Conservation (phyloP, 2,113 vertebrate species). For the Stercorarius parasiticus region DNA sequence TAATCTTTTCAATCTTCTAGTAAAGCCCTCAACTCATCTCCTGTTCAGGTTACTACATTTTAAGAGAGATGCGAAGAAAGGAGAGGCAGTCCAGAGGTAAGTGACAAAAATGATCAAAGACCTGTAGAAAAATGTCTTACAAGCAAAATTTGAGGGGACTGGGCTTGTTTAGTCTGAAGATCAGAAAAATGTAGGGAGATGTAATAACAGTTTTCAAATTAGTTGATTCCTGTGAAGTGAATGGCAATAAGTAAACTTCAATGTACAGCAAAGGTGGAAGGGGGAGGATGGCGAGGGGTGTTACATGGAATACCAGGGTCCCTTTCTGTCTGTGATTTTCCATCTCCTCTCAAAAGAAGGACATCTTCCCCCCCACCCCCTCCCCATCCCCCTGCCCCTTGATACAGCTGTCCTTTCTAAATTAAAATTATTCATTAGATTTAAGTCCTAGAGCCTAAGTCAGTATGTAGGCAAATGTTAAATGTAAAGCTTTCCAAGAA, state of each 20-base stretch:
- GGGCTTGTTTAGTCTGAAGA: neutral
- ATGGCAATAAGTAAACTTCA: neutral
- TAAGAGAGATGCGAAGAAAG: slow-evolving; percentile 3
- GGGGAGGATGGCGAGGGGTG: neutral
- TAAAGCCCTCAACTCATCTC: neutral
- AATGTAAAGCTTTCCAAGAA: neutral
- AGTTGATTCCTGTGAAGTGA: neutral
- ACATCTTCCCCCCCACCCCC: neutral
- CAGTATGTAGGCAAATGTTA: slow-evolving; percentile 2
- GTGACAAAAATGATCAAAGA: slow-evolving; percentile 45
- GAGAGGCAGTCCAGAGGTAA: neutral
- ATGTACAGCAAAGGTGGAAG: neutral
- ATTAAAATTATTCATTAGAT: neutral
- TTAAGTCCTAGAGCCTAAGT: neutral
- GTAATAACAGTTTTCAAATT: slow-evolving; percentile 10
- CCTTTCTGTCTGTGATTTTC: neutral
- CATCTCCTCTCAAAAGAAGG: neutral
- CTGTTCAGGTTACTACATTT: neutral
- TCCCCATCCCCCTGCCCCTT: too few relatives aligned
- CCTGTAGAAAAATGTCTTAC: neutral
- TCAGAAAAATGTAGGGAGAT: neutral
- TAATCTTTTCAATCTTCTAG: slow-evolving; percentile 12
- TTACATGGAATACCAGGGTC: neutral
- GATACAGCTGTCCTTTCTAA: neutral
- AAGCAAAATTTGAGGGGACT: slow-evolving; percentile 5